A percentile compares a stretch with the other conserved stretches of the same genome.
Conservation (phyloP, 2,888 invertebrate genomes). For the Nineta flava region DNA sequence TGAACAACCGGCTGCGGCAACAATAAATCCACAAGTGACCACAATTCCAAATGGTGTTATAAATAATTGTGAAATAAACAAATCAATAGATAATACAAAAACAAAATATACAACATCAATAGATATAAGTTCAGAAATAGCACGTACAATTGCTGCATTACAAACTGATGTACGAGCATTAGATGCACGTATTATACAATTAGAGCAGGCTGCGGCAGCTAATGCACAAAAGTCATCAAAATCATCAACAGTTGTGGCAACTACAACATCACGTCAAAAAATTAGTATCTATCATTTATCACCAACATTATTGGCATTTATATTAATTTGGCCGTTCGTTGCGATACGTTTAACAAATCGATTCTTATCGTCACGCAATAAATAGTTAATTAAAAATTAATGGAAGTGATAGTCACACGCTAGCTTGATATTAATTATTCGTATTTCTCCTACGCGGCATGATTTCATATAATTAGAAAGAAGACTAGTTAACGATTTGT, state of each 20-base stretch:
- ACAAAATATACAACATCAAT: constrained; percentile 13
- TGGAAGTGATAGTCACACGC: too few species aligned
- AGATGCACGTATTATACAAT: neutral
- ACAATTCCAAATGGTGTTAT: constrained; percentile 15
- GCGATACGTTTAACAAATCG: constrained; percentile 27
- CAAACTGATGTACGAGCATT: constrained; percentile 28
- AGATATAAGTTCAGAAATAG: constrained; percentile 32
- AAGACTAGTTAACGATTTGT: too few species aligned
- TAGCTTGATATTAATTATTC: too few species aligned
- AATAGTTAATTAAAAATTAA: too few species aligned
- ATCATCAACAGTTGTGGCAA: neutral
- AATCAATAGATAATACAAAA: constrained; percentile 8
- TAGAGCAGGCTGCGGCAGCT: neutral
- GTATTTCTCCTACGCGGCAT: too few species aligned
- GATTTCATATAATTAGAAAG: too few species aligned
- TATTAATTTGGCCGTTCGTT: constrained; percentile 51
- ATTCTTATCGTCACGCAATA: neutral
- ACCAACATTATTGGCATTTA: constrained; percentile 35
- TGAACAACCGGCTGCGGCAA: neutral
- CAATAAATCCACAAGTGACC: neutral
- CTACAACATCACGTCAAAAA: neutral
- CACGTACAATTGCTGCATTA: constrained; percentile 30
- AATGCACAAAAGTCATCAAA: neutral
- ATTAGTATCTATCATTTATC: constrained; percentile 17
- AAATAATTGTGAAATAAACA: constrained; percentile 15